phyloP scores from a whole-genome alignment of 2,797 vertebrate species.

The Gymnodraco acuticeps region DNA sequence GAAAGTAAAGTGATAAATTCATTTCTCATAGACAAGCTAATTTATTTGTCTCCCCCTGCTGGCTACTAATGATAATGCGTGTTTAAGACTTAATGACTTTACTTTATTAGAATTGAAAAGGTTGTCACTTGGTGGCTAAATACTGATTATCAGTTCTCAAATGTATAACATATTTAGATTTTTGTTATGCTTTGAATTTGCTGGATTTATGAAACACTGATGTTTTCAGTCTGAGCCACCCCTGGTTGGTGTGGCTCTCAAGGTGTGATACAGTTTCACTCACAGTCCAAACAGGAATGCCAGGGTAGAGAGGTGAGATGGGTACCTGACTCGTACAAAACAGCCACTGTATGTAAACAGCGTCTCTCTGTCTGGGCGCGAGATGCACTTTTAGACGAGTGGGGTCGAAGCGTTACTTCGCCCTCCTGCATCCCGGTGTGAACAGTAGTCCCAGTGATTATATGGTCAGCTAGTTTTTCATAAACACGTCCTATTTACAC shows the following conservation, averaged over 20 bases:
- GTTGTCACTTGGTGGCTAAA: neutral
- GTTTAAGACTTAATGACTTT: too few species aligned
- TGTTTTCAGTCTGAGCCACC: neutral
- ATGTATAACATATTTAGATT: neutral
- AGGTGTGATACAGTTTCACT: neutral
- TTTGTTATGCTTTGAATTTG: neutral
- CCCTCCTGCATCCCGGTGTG: conserved; percentile 38
- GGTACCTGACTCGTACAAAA: conserved; percentile 53
- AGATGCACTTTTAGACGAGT: conserved; percentile 41
- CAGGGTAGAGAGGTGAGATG: conserved; percentile 41
- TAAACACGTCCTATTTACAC: conserved; percentile 73
- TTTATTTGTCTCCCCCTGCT: too few species aligned
- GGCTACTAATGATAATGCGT: too few species aligned
- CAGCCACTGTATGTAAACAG: conserved; percentile 55
- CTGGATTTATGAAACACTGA: neutral
- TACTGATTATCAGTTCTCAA: neutral
- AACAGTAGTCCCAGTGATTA: conserved; percentile 68
- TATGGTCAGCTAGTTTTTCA: conserved; percentile 35
- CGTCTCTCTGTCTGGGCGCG: conserved; percentile 60
- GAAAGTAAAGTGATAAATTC: too few species aligned
- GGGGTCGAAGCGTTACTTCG: conserved; percentile 35
- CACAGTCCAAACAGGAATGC: conserved; percentile 37
- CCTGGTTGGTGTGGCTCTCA: neutral
- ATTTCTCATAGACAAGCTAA: too few species aligned
- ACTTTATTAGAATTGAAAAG: too few species aligned